Evolutionary conservation across 2,888 invertebrate species (phyloP), one percentile per base, ranked within the genome.

Genomic region (Vanessa cardui): DNA sequence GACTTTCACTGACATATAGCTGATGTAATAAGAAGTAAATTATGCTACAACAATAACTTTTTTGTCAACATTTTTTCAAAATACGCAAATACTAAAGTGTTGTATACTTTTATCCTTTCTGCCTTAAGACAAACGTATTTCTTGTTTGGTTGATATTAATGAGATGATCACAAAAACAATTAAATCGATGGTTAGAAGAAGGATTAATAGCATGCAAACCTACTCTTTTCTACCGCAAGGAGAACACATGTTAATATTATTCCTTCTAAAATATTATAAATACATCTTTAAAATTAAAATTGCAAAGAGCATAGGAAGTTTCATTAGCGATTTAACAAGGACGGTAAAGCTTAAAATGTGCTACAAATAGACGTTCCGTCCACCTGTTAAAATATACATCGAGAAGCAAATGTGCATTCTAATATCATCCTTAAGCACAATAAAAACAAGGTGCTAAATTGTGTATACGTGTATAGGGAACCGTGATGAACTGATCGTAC

Each of bases 341-440:
- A 39, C 39, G 39, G 39, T 20, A 50, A 9, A 50, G 50, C 50
- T 50, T 50, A 50, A n/a, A 50, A 50, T 50, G 21, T 50, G 50
- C 50, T 50, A 50, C 50, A 20, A 50, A 50, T 50, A 20, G 50
- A 21, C 12, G 50, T 50, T 50, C 21, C 50, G 20, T 50, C 21
- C 52, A 52, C 26, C 52, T 52, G 26, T 52, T 52, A 52, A 49
- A 49, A 49, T 52, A 52, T 52, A 52, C 52, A 52, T 52, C 6
- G 26, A 16, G 18, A 4, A 6, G 0, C 26, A 52, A 26, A 52
- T 7, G 12, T 52, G 31, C 16, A 26, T 0, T 2, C 6, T 16
- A 52, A 26, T 52, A 31, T 26, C 16, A 6, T 2, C 52, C 16
- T 52, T 52, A 15, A 31, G 16, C 2, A 12, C 9, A 26, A 52